Evolutionary conservation across 1,140 invertebrate species (phyloP), one percentile per base, ranked within the genome.

Genomic region (Zaprionus capensis): DNA sequence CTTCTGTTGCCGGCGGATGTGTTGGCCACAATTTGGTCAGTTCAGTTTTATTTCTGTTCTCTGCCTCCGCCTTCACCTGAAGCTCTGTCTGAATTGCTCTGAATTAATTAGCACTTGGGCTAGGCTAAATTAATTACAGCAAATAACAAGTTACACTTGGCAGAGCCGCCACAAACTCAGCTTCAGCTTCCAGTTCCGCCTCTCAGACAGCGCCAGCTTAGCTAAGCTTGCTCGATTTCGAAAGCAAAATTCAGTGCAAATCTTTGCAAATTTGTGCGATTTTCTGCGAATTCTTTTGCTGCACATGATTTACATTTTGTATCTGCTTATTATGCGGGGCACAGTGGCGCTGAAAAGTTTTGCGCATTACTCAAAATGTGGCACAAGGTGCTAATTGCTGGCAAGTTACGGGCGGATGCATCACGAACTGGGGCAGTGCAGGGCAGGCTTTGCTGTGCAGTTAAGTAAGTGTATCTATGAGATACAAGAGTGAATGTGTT

Each of bases 81-180:
- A 72, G 69, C 66, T 34, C 31, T 34, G 31, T 34, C 31, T 12
- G 36, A 38, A 63, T 57, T 61, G 38, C 68, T 64, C 67, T 71
- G 73, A 76, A 87, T 90, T 87, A 87, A 87, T 87, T 88, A 87
- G 81, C 85, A 87, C 84, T 90, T 65, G 81, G 77, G 83, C 69
- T 66, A 84, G 41, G 41, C 55, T 76, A 87, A 87, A 87, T 87
- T 87, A 87, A 88, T 87, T 87, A 87, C 84, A 71, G 59, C 78
- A 87, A 87, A 87, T 87, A 87, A 87, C 84, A 87, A 87, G 84
- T 87, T 87, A 87, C 84, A 87, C 74, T 88, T 63, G 69, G 73
- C 49, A 68, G 82, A 55, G 65, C 65, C 68, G 55, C 67, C n/a
- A 15, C 46, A 51, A 20, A 11, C 20, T 11, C 46, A 49, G 20